Base-by-base conservation (phyloP, 2,113 vertebrate species). In the Lepisosteus osseus region DNA sequence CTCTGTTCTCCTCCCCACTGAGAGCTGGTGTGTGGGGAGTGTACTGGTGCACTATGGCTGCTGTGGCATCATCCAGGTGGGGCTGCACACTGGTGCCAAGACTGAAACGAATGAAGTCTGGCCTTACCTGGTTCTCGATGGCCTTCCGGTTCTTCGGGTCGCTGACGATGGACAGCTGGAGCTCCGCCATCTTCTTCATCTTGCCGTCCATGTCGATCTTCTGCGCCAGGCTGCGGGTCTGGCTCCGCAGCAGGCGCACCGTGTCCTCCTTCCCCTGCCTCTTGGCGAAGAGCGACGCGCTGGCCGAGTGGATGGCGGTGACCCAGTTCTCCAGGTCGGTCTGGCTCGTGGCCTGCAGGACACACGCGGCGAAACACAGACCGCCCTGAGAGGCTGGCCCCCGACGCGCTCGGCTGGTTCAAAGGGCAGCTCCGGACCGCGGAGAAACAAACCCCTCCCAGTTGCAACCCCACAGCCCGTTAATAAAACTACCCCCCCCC, bases 141-240 rank as follows among this genome's bases (percentile, higher is more conserved):
- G 97, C 97, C 72, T 93, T 99, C 82, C 97, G 92, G 83, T 96
- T 99, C 87, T 95, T 97, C 0, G 96, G 94, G 82, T 99, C 93
- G 0, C 81, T 86, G 80, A 99, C 97, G 54, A 97, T 88, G 0
- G 95, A 94, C 57, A 99, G 91, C 85, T 99, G 97, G 63, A 99
- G 76, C 80, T 98, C 96, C 0, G 96, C 97, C 96, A 99, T 99
- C 88, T 99, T 99, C 85, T 92, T 97, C 97, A 99, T 99, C 87
- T 99, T 99, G 78, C 95, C 92, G 54, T 99, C 97, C 96, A 99
- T 98, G 83, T 99, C 97, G 13, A 98, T 95, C 90, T 99, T 98
- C 88, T 99, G 97, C 54, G 95, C 91, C 1, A 99, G 92, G 72
- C 84, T 91, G 3, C 91, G 94, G 12, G 94, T 94, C 85, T 99